Base-by-base conservation (phyloP, 2,797 vertebrate species). In the Sus cebifrons region DNA sequence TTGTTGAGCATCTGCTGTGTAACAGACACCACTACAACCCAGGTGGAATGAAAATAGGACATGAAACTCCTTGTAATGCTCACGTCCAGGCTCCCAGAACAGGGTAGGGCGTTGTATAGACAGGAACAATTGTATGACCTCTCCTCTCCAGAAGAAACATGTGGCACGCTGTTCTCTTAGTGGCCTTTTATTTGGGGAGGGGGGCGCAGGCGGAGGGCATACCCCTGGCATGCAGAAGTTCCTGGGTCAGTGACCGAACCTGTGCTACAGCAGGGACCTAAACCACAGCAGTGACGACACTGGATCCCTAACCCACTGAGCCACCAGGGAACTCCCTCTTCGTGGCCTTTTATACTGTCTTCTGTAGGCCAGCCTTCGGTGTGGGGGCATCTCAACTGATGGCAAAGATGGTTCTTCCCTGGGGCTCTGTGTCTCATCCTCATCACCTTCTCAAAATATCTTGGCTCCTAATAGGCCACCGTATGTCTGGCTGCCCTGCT, bases 391-490 rank as follows among this genome's bases (percentile, higher is more conserved):
- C 67, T 89, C 82, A 84, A 79, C 89, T 11, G 3, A 96, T 54
- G 77, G 60, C 94, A 94, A 89, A n/a, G 62, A 44, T 65, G 32
- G 23, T 70, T 88, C 71, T 96, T 87, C 5, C 12, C 89, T 78
- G 10, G 54, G 78, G 74, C 58, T 49, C 67, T 68, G 21, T 60
- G 62, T 95, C 88, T 93, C 32, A 1, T 40, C 60, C 85, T 96
- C 36, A 29, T 56, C 68, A 65, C 88, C 67, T 89, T 93, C 83
- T 68, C 67, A 16, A 95, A 81, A 87, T 56, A 18, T 70, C 84
- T 87, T 97, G 95, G 97, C 91, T 87, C 89, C 95, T 93, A 83
- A 96, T 82, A 84, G 62, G 86, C 71, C 64, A n/a, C 95, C 79
- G 25, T 95, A 52, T 97, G 93, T 91, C 86, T 90, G 84, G 60